Conservation (phyloP, 2,797 vertebrate species). For the Gymnothorax javanicus region DNA sequence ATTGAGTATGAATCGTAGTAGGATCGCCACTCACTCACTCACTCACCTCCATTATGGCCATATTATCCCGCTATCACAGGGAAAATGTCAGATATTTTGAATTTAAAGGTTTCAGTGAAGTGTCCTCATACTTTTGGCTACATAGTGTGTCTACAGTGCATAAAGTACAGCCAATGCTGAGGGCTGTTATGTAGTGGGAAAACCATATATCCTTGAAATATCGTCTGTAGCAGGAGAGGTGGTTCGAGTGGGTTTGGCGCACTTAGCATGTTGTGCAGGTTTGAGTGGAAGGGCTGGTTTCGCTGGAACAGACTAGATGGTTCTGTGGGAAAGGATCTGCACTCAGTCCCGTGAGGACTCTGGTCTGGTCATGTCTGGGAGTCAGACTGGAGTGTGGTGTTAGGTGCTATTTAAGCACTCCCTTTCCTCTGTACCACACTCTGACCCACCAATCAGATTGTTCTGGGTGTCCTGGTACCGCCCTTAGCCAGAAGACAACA, state of each 20-base stretch:
- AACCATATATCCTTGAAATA: not conserved
- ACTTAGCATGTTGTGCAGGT: slow-evolving; percentile 50
- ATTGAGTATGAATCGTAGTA: no score
- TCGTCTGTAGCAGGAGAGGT: not conserved
- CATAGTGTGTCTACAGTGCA: not conserved
- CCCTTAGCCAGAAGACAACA: slow-evolving; percentile 3
- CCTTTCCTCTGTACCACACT: slow-evolving; percentile 22
- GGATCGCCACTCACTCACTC: no score
- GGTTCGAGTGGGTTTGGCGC: not conserved
- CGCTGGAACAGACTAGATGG: not conserved
- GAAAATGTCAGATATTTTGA: no score
- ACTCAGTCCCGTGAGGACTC: slow-evolving; percentile 20
- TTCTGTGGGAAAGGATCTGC: slow-evolving; percentile 30
- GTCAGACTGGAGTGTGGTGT: slow-evolving; percentile 27
- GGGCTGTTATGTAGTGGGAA: not conserved
- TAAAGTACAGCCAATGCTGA: not conserved
- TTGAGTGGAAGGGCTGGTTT: slow-evolving; percentile 49
- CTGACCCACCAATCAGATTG: slow-evolving; percentile 56
- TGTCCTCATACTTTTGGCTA: no score
- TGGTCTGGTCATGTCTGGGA: not conserved
- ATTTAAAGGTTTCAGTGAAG: no score
- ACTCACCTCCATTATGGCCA: no score
- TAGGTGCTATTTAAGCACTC: slow-evolving; percentile 43
- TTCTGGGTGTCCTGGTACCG: slow-evolving; percentile 33
- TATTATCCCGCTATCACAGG: no score